Base-by-base conservation (phyloP, 1,140 invertebrate genomes). In the Maniola jurtina region DNA sequence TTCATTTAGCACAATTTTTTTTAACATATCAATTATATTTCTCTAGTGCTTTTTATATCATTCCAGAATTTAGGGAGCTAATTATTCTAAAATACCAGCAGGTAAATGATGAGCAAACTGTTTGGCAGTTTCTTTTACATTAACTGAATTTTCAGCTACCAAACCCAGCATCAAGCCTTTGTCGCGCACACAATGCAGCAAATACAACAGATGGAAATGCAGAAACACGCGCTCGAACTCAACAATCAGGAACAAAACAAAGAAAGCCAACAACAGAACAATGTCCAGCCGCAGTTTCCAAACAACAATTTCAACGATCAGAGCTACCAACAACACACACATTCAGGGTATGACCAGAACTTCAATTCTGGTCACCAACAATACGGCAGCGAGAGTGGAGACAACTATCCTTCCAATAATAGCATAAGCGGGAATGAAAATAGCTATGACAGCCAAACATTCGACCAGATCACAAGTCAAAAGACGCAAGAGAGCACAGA, bases 161-260 rank as follows among this genome's bases (percentile, higher is more conserved):
- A 98, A 91, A 95, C 96, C 47, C 98, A 99, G 80, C 98, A 99
- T 92, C 96, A 98, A 89, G 96, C 98, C 6, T 99, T 98, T 88
- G 95, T 98, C 6, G 93, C 95, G 52, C 98, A 99, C 90, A 95
- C 97, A 9, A 93, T 96, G 78, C 95, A 97, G 81, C 96, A 97
- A 85, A 96, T 98, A 75, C 95, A 97, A 83, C 95, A 93, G 79
- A 91, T 96, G 58, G 95, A 97, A 77, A 94, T 96, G 84, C 95
- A 96, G 81, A 96, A 96, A 77, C 93, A 95, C 66, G 92, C 93
- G 11, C 89, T 96, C 45, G 94, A 96, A 77, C 92, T 95, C 70
- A 84, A 80, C 35, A 77, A 68, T 61, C 77, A 84, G n/a, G 82
- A 91, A 9, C 71, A 80, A 25, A 81, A 77, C 61, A 86, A 84